phyloP scores from a whole-genome alignment of 2,113 vertebrate genomes.

The Alces alces region DNA sequence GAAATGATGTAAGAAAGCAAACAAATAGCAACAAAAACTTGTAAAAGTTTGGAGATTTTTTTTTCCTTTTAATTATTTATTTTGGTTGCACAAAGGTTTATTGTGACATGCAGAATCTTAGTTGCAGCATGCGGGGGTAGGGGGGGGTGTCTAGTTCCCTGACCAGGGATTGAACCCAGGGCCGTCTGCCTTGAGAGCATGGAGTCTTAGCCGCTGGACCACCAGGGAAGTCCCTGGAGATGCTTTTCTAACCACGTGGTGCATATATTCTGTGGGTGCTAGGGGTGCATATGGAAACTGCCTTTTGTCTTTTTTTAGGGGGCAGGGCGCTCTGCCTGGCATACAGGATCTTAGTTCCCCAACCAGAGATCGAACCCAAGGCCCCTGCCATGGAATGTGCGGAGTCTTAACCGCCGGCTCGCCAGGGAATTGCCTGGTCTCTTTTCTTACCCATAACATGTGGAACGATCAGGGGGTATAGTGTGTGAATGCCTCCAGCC shows the following conservation, averaged over 20 bases:
- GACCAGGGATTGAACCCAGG: not conserved
- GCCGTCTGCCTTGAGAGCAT: not conserved
- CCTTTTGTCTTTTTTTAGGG: not conserved
- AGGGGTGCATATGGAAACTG: not conserved
- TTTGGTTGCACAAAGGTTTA: no score
- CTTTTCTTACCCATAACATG: not conserved
- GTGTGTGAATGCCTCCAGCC: not conserved
- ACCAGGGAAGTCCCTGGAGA: not conserved
- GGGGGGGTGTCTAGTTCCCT: not conserved
- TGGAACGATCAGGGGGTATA: fast-evolving
- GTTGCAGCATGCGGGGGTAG: not conserved
- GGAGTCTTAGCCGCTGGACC: not conserved
- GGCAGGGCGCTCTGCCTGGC: fast-evolving
- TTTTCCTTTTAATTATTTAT: no score
- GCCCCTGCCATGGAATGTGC: fast-evolving
- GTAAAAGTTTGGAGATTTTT: not conserved
- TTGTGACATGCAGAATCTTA: not conserved
- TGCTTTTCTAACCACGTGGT: no score
- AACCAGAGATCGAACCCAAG: not conserved
- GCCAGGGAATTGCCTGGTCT: not conserved
- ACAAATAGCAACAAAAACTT: not conserved
- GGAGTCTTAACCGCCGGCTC: not conserved
- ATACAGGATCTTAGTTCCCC: not conserved
- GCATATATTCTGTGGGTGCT: not conserved
- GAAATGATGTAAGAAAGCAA: fast-evolving